These are phyloP conservation scores for Papio anubis DNA, from an alignment of 2,113 vertebrate genomes.

Conservation along the genomic window DNA sequence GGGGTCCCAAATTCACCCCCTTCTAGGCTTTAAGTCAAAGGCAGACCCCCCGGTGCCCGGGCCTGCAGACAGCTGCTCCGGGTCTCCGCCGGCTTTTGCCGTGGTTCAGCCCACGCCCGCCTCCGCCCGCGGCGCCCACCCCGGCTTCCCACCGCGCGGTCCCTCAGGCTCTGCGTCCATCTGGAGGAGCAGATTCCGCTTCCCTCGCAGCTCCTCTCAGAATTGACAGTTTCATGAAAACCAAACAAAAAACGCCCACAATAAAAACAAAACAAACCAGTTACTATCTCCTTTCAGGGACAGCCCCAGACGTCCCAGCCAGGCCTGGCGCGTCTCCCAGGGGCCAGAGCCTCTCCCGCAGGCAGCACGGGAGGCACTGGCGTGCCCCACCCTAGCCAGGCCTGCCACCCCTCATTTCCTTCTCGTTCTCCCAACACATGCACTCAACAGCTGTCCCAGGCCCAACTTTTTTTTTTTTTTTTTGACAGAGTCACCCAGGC, in stretches of 20 bases:
- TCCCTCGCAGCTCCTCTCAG: conserved; percentile 26
- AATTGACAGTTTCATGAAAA: conserved; percentile 43
- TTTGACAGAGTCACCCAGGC: too few species aligned
- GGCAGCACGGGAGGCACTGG: too few species aligned
- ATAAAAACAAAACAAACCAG: neutral
- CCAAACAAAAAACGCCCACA: conserved; percentile 21
- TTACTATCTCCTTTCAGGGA: neutral
- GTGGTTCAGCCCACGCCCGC: too few species aligned
- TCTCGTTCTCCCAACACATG: neutral
- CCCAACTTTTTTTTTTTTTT: too few species aligned
- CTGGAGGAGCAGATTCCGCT: conserved; percentile 34
- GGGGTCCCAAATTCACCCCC: neutral
- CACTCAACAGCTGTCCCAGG: neutral
- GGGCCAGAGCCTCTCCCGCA: too few species aligned
- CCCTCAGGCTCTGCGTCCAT: neutral
- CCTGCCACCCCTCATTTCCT: accelerated
- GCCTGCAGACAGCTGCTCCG: too few species aligned
- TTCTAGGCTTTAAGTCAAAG: neutral
- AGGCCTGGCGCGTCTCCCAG: accelerated
- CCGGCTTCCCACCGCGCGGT: accelerated
- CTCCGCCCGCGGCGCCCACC: accelerated
- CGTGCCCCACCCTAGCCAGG: too few species aligned
- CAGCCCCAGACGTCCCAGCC: accelerated
- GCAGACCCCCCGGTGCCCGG: neutral
- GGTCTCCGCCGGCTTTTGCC: accelerated